Percentiles rank a stretch among this genome's conserved stretches.
phyloP scores from a whole-genome alignment of 2,888 invertebrate species.

The Polylopha cassiicola region DNA sequence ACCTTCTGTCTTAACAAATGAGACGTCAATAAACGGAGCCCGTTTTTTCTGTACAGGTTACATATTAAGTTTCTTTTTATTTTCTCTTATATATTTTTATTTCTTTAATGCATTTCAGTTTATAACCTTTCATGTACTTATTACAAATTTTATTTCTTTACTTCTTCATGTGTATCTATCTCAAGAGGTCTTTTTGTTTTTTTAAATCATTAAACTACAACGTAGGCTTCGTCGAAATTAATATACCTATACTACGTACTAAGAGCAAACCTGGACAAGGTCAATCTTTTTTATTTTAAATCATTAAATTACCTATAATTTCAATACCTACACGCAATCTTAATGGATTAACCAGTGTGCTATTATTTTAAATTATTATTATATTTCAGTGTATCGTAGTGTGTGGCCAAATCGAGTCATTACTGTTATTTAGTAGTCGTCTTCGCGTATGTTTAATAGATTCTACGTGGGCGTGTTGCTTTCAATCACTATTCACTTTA shows the following conservation, averaged over 20 bases:
- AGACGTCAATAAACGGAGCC: constrained; percentile 47
- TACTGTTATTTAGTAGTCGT: constrained; percentile 28
- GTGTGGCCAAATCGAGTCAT: constrained; percentile 25
- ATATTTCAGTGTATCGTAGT: constrained; percentile 17
- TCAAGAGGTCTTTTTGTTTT: too few species aligned
- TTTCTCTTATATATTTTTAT: constrained; percentile 3
- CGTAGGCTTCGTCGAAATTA: too few species aligned
- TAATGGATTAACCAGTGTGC: constrained; percentile 16
- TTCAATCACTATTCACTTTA: constrained; percentile 48
- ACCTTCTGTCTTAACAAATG: constrained; percentile 47
- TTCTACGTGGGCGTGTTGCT: constrained; percentile 47
- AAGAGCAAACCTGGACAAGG: too few species aligned
- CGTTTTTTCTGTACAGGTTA: constrained; percentile 32
- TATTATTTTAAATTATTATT: constrained; percentile 17
- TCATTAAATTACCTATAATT: too few species aligned
- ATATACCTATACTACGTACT: too few species aligned
- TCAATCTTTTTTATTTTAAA: too few species aligned
- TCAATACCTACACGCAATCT: too few species aligned
- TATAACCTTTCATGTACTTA: neutral
- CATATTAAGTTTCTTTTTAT: constrained; percentile 22
- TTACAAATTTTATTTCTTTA: too few species aligned
- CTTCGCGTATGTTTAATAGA: constrained; percentile 38
- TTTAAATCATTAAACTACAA: too few species aligned
- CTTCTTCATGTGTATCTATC: too few species aligned
- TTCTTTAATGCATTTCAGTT: neutral